phyloP scores from a whole-genome alignment of 2,797 vertebrate species.

The Echiichthys vipera region DNA sequence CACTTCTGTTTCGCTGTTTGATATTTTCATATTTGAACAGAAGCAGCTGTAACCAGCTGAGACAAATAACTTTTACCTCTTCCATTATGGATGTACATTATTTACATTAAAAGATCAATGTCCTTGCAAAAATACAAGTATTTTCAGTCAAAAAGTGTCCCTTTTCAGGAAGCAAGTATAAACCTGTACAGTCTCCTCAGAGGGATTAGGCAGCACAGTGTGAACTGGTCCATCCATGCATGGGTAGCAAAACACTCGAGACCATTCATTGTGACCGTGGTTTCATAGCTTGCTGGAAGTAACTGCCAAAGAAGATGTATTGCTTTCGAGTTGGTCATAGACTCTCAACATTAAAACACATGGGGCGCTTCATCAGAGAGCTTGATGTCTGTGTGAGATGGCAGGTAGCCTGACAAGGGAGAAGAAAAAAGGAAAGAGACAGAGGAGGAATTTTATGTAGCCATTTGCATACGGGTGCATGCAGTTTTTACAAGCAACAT shows the following conservation, averaged over 20 bases:
- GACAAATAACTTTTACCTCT: constrained; percentile 72
- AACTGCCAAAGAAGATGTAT: constrained; percentile 86
- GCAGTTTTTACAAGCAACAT: too few relatives aligned
- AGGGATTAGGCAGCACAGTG: constrained; percentile 83
- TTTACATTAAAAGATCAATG: constrained; percentile 84
- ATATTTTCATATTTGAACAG: constrained; percentile 61
- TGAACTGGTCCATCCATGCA: constrained; percentile 84
- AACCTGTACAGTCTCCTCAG: constrained; percentile 84
- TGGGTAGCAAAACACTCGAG: constrained; percentile 84
- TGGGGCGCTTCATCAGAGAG: constrained; percentile 83
- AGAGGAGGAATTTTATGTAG: constrained; percentile 72
- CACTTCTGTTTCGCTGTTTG: constrained; percentile 44
- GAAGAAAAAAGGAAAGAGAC: constrained; percentile 66
- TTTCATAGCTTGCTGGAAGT: constrained; percentile 83
- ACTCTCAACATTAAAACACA: constrained; percentile 85
- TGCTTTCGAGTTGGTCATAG: constrained; percentile 82
- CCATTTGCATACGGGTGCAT: constrained; percentile 77
- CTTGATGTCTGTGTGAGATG: constrained; percentile 84
- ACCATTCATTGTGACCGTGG: constrained; percentile 83
- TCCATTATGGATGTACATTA: constrained; percentile 79
- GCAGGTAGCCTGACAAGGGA: constrained; percentile 83
- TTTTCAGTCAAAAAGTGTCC: constrained; percentile 81
- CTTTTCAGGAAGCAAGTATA: constrained; percentile 80
- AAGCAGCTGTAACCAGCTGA: constrained; percentile 70
- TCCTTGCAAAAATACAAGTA: constrained; percentile 85